Evolutionary conservation across 2,888 invertebrate genomes (phyloP).

Genomic region (Callinectes sapidus): DNA sequence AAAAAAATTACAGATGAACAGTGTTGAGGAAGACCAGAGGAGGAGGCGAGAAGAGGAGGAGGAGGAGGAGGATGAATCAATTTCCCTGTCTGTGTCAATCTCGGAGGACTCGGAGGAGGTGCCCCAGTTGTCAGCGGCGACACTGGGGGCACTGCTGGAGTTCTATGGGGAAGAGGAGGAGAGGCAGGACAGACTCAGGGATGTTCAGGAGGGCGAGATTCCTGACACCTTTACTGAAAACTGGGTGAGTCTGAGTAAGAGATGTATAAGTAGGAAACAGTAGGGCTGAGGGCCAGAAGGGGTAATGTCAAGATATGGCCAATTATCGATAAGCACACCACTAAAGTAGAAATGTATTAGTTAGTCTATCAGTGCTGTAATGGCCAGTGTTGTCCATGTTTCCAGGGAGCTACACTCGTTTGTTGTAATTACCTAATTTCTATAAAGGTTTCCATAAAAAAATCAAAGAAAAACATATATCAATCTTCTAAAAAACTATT

Average conservation of each 20-base stretch:
- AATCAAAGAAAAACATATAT: too few species aligned
- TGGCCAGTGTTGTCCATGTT: too few species aligned
- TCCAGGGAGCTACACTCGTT: too few species aligned
- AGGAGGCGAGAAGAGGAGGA: not conserved
- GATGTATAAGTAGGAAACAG: too few species aligned
- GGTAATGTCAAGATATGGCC: too few species aligned
- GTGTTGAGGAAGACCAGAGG: not conserved
- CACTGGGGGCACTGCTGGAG: conserved; percentile 31
- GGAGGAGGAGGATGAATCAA: not conserved
- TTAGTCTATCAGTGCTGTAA: too few species aligned
- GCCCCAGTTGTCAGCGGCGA: conserved; percentile 23
- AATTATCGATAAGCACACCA: too few species aligned
- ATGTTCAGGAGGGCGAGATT: conserved; percentile 32
- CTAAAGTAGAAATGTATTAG: too few species aligned
- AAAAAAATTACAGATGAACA: conserved; percentile 10
- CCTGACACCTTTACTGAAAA: conserved; percentile 38
- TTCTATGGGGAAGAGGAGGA: conserved; percentile 48
- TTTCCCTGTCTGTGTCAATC: not conserved
- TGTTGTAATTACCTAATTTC: too few species aligned
- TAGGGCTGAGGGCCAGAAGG: too few species aligned
- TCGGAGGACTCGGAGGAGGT: conserved; percentile 24
- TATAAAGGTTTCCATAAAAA: too few species aligned
- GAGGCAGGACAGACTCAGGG: conserved; percentile 14
- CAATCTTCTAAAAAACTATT: too few species aligned
- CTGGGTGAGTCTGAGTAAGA: conserved; percentile 22